A percentile compares a stretch with the other conserved stretches of the same genome.
Evolutionary conservation across 2,888 invertebrate species (phyloP).

Genomic region (Drosophila atripex): DNA sequence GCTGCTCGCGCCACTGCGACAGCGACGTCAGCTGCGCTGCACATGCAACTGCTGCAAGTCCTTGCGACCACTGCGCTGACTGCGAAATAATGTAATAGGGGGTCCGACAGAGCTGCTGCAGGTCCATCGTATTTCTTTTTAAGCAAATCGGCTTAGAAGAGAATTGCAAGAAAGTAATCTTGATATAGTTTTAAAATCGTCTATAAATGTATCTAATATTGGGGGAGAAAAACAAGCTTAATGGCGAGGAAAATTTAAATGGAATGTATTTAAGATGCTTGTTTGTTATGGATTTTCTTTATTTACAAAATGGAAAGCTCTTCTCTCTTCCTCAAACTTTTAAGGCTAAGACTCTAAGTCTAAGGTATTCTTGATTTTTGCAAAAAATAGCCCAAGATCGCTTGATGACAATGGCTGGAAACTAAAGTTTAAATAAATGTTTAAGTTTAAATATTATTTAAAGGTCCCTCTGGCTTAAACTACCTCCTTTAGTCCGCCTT

Average conservation of each 20-base stretch:
- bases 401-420: no score
- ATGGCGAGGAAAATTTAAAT: not conserved
- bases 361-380: no score
- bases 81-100: slow-evolving; percentile 16
- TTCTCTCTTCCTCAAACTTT: no score
- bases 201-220: not conserved
- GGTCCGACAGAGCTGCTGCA: slow-evolving; percentile 21
- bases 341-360: no score
- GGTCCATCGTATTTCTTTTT: slow-evolving; percentile 40
- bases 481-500: not conserved
- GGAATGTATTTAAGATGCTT: not conserved
- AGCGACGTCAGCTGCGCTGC: slow-evolving; percentile 44
- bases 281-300: no score
- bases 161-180: slow-evolving; percentile 31
- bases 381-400: no score
- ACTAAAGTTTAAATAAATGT: no score
- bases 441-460: not conserved
- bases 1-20: slow-evolving; percentile 38
- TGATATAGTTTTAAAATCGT: slow-evolving; percentile 12
- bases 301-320: no score
- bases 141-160: slow-evolving; percentile 59
- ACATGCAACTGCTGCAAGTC: slow-evolving; percentile 16
- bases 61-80: slow-evolving; percentile 12
- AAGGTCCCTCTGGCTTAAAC: not conserved
- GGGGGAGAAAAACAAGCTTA: not conserved